Conservation (phyloP, 2,113 vertebrate species). For the Bostrychus sinensis region DNA sequence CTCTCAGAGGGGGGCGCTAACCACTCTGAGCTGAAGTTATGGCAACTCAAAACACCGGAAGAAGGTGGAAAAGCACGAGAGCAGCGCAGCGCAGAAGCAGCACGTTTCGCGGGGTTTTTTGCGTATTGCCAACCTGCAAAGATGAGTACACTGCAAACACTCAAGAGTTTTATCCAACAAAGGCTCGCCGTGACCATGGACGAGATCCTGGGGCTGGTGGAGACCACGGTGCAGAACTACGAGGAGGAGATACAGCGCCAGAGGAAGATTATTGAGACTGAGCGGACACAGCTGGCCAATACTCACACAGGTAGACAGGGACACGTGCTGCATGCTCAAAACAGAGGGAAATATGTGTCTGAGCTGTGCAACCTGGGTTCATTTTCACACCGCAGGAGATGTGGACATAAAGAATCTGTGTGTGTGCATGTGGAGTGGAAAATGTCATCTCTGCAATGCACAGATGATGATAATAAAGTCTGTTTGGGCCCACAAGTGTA, state of each 20-base stretch:
- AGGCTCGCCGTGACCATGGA: neutral
- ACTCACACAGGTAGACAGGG: neutral
- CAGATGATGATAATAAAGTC: too few relatives aligned
- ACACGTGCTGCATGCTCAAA: neutral
- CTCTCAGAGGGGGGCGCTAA: too few relatives aligned
- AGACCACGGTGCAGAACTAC: slow-evolving; percentile 6
- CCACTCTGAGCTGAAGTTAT: neutral
- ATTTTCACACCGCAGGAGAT: too few relatives aligned
- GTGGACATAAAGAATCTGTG: too few relatives aligned
- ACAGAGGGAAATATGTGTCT: too few relatives aligned
- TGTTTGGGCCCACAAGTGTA: too few relatives aligned
- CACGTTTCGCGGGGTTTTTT: neutral
- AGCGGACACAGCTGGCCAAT: neutral
- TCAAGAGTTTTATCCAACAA: slow-evolving; percentile 3
- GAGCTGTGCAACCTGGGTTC: too few relatives aligned
- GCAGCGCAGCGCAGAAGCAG: too few relatives aligned
- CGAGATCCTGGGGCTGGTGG: slow-evolving; percentile 10
- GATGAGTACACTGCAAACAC: neutral
- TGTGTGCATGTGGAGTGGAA: too few relatives aligned
- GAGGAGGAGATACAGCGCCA: slow-evolving; percentile 16
- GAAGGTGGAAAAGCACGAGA: neutral
- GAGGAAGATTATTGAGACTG: neutral
- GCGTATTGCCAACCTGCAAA: neutral
- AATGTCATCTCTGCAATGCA: too few relatives aligned
- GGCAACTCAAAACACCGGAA: neutral